Evolutionary conservation across 2,113 vertebrate genomes (phyloP).

Genomic region (Terrapene triunguis): DNA sequence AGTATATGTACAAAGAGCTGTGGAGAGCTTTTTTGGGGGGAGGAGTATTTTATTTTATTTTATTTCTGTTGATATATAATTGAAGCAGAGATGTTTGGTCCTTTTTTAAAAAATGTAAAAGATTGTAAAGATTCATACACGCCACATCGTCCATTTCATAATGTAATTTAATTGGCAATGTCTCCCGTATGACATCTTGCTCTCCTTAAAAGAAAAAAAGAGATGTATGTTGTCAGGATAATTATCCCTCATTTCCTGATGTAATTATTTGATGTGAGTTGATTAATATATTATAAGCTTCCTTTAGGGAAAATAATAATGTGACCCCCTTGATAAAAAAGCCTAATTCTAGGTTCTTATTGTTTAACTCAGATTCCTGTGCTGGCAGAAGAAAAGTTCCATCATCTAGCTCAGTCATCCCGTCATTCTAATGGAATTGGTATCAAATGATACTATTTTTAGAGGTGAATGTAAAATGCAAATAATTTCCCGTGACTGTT

Average conservation of each 20-base stretch:
- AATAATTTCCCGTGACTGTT: neutral
- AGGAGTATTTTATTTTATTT: neutral
- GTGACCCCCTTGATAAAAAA: constrained; percentile 4
- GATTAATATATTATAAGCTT: constrained; percentile 32
- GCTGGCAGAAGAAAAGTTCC: neutral
- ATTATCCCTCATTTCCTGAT: constrained; percentile 65
- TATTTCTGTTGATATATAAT: neutral
- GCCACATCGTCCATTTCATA: constrained; percentile 26
- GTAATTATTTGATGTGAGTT: constrained; percentile 41
- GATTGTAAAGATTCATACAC: constrained; percentile 7
- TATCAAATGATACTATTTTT: constrained; percentile 7
- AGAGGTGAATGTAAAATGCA: neutral
- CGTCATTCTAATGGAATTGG: constrained; percentile 21
- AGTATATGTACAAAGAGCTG: constrained; percentile 21
- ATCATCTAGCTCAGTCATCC: neutral
- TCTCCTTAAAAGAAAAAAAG: constrained; percentile 40
- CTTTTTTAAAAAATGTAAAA: neutral
- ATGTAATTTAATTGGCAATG: constrained; percentile 56
- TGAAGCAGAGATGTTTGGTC: constrained; percentile 26
- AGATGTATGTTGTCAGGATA: constrained; percentile 28
- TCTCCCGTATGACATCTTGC: constrained; percentile 34
- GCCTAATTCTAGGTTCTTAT: neutral
- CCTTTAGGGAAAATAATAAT: constrained; percentile 40
- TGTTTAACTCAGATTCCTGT: constrained; percentile 12
- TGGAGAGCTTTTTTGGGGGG: no score